These are phyloP conservation scores for Motacilla tschutschensis DNA, from an alignment of 2,113 vertebrate genomes.

Conservation along the genomic window DNA sequence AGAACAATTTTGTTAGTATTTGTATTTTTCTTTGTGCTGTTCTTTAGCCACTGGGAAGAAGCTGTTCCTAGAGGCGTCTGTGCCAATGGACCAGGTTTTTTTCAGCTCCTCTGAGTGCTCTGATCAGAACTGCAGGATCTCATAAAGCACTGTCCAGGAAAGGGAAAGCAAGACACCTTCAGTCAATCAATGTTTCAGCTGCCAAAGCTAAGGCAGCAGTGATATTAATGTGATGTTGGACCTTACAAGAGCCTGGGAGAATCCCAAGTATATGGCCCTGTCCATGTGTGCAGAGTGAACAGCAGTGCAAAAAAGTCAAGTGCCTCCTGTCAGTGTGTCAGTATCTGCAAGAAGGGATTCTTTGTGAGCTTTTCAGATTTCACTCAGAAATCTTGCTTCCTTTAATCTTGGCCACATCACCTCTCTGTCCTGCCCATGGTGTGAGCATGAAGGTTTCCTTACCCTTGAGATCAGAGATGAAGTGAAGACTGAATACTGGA, in stretches of 20 bases:
- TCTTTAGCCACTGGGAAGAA: not conserved
- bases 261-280: accelerated
- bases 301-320: not conserved
- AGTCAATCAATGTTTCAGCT: not conserved
- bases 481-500: not conserved
- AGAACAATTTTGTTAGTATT: not conserved
- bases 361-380: not conserved
- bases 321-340: not conserved
- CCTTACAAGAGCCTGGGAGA: not conserved
- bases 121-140: not conserved
- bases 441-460: not conserved
- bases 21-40: not conserved
- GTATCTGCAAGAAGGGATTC: not conserved
- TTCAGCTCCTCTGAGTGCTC: not conserved
- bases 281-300: not conserved
- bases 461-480: not conserved
- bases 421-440: not conserved
- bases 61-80: not conserved
- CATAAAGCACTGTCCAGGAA: not conserved
- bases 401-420: not conserved
- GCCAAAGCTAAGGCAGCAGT: not conserved
- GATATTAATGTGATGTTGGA: not conserved
- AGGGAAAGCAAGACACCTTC: not conserved
- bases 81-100: not conserved
- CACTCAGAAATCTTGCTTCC: not conserved